Evolutionary conservation across 2,113 vertebrate genomes (phyloP), one percentile per base, ranked within the genome.

Genomic region (Oryzias melastigma): DNA sequence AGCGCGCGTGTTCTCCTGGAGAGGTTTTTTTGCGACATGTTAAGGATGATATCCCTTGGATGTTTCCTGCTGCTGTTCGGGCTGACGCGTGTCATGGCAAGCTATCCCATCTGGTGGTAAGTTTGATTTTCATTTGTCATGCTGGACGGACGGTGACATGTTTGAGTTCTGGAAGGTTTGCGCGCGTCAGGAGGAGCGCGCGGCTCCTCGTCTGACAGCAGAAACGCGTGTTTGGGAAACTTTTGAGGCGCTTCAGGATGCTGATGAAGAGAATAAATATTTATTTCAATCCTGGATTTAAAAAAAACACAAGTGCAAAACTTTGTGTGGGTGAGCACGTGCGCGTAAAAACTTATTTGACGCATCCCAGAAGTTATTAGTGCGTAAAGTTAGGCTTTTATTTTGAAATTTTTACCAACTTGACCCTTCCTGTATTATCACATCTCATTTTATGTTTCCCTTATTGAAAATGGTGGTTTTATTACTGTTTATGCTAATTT

Each of bases 21-120:
- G 81, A 82, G 79, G 35, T 35, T 35, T 78, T 89, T 91, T 89
- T 86, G 81, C 85, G 81, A 88, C 91, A 87, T 82, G 88, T 90
- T 86, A 84, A 91, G 89, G 91, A 95, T 95, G 95, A 91, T 91
- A 87, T 90, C 83, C 87, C 87, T 93, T 89, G 91, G 93, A 93
- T 95, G 92, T 93, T 91, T 94, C 85, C 92, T 94, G 87, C 72
- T 94, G 88, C 89, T 95, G 65, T 91, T 87, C 82, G 93, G 92
- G 88, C 86, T 94, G 67, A 87, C 91, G 80, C 93, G 84, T 81
- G 93, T 92, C 85, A 92, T 93, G 87, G 91, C 93, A 84, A 93
- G 92, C 89, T 96, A 95, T 89, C 95, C 95, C 73, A 95, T 95
- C 87, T 96, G 95, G 95, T 96, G 95, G 94, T 96, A 91, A 95